These are phyloP conservation scores for Druceiella hillmani DNA, from an alignment of 2,888 invertebrate genomes.

Conservation along the genomic window DNA sequence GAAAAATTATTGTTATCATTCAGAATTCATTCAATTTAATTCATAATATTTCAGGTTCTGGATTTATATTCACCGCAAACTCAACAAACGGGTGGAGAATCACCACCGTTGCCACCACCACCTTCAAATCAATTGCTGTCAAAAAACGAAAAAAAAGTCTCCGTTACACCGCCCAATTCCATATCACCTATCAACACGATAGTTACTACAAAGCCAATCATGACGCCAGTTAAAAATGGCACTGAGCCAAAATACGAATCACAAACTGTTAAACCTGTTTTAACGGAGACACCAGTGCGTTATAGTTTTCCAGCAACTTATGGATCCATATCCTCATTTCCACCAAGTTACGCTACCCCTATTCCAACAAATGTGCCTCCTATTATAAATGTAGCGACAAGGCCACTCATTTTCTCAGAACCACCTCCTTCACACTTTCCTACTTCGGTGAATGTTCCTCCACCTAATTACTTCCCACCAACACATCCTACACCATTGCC, in stretches of 20 bases:
- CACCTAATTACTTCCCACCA: slow-evolving; percentile 38
- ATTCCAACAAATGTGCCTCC: slow-evolving; percentile 34
- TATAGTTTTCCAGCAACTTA: slow-evolving; percentile 28
- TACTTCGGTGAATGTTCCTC: slow-evolving; percentile 37
- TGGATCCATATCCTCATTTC: slow-evolving; percentile 36
- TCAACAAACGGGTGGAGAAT: slow-evolving; percentile 56
- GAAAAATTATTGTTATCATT: too few relatives aligned
- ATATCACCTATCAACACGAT: slow-evolving; percentile 39
- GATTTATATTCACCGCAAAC: slow-evolving; percentile 83
- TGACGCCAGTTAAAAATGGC: slow-evolving; percentile 43
- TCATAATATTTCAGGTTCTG: slow-evolving; percentile 58
- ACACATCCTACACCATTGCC: slow-evolving; percentile 30
- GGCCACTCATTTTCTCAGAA: slow-evolving; percentile 39
- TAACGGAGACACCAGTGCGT: slow-evolving; percentile 15
- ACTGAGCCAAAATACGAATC: slow-evolving; percentile 38
- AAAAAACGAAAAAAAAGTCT: slow-evolving; percentile 53
- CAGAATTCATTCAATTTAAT: too few relatives aligned
- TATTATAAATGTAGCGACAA: slow-evolving; percentile 32
- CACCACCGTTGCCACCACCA: slow-evolving; percentile 58
- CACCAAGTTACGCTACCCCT: slow-evolving; percentile 43
- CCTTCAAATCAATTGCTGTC: slow-evolving; percentile 38
- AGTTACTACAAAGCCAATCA: slow-evolving; percentile 23
- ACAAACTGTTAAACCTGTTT: slow-evolving; percentile 22
- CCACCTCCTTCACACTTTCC: slow-evolving; percentile 34
- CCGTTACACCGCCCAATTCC: slow-evolving; percentile 48